Percentiles rank a stretch among this genome's conserved stretches.
Conservation (phyloP, 2,797 vertebrate species). For the Sitta carolinensis region DNA sequence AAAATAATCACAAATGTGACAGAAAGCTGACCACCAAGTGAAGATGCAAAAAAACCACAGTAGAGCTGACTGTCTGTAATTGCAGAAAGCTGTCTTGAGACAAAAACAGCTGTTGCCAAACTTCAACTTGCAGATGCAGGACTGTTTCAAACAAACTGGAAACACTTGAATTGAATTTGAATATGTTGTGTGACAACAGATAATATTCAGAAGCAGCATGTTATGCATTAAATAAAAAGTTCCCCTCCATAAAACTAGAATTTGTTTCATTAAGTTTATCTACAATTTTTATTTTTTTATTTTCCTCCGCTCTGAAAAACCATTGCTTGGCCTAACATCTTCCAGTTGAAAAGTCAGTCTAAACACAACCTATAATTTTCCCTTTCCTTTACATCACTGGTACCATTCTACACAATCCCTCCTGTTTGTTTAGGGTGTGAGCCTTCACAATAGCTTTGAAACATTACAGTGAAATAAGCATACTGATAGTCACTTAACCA, state of each 20-base stretch:
- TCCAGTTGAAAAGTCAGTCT: background rate
- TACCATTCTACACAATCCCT: background rate
- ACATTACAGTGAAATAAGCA: background rate
- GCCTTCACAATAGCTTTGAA: background rate
- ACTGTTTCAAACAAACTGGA: background rate
- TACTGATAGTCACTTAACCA: background rate
- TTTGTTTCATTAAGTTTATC: background rate
- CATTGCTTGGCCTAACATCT: background rate
- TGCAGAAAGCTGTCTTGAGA: background rate
- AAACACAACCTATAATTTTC: background rate
- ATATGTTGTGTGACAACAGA: background rate
- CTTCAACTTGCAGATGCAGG: background rate
- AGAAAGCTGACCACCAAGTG: background rate
- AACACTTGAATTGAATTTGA: background rate
- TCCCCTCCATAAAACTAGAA: background rate
- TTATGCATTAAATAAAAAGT: background rate
- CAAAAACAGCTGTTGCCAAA: background rate
- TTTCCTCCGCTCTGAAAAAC: background rate
- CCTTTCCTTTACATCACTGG: background rate
- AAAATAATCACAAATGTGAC: background rate
- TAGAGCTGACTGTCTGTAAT: background rate
- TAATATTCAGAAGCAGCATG: background rate
- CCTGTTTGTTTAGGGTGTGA: background rate
- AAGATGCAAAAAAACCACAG: background rate
- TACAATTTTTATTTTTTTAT: background rate